phyloP scores from a whole-genome alignment of 2,113 vertebrate species.

The Nettapus auritus region DNA sequence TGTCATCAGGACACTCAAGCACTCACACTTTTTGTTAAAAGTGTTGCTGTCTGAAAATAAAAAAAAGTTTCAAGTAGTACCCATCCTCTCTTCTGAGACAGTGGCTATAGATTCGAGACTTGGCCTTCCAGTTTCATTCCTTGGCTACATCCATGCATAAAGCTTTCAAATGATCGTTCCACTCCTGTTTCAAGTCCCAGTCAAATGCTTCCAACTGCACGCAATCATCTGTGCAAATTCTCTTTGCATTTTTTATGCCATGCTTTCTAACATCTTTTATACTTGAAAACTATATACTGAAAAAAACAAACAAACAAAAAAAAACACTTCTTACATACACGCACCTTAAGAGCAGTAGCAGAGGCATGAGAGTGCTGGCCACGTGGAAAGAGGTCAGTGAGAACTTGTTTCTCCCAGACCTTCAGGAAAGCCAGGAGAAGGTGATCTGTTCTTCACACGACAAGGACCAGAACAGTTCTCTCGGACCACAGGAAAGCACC shows the following conservation, averaged over 20 bases:
- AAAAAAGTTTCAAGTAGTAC: not conserved
- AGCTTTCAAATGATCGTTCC: not conserved
- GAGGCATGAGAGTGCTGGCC: not conserved
- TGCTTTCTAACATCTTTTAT: not conserved
- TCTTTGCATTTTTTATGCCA: not conserved
- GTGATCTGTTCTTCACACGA: not conserved
- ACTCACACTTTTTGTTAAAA: not conserved
- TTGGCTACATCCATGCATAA: not conserved
- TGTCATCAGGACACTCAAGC: not conserved
- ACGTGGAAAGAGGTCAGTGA: rapidly evolving
- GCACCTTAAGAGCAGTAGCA: not conserved
- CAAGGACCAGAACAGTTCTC: not conserved
- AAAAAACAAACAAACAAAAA: not conserved
- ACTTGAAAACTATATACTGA: not conserved
- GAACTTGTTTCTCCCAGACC: not conserved
- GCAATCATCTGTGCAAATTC: not conserved
- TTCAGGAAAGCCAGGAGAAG: not conserved
- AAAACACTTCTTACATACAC: not conserved
- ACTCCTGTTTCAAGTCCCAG: not conserved
- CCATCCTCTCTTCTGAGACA: not conserved
- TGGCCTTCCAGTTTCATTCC: not conserved
- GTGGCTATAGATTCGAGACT: not conserved
- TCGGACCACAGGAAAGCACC: not conserved
- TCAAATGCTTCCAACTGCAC: not conserved
- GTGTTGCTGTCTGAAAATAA: not conserved